A percentile compares a stretch with the other conserved stretches of the same genome.
These are phyloP conservation scores for Gobionotothen gibberifrons DNA, from an alignment of 2,797 vertebrate species.

Conservation along the genomic window DNA sequence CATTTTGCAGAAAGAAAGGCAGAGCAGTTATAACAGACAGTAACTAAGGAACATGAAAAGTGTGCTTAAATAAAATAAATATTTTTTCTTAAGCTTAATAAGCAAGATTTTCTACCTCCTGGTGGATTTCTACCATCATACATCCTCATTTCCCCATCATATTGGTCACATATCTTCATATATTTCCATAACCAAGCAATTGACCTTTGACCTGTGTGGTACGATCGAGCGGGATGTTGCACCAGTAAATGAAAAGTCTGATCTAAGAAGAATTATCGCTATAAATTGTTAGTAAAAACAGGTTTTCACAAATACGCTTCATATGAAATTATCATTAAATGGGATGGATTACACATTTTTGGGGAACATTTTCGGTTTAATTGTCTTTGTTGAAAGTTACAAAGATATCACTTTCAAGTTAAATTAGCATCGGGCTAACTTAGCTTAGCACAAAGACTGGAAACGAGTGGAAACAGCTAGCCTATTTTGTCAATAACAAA, in stretches of 20 bases:
- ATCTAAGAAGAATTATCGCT: neutral
- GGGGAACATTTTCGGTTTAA: neutral
- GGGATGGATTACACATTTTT: neutral
- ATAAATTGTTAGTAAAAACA: neutral
- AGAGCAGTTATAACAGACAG: constrained; percentile 34
- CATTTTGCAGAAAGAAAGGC: constrained; percentile 56
- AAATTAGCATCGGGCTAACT: neutral
- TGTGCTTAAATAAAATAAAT: constrained; percentile 11
- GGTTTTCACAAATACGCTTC: too few relatives aligned
- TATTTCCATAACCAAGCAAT: neutral
- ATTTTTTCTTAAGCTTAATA: constrained; percentile 19
- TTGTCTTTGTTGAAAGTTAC: too few relatives aligned
- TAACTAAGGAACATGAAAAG: constrained; percentile 13
- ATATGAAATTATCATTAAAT: neutral
- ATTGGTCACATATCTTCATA: neutral
- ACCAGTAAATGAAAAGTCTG: neutral
- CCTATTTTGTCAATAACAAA: too few relatives aligned
- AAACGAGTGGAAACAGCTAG: neutral
- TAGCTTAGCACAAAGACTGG: constrained; percentile 15
- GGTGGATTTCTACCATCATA: neutral
- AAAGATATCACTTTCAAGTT: too few relatives aligned
- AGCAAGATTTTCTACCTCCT: constrained; percentile 1
- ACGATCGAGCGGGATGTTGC: neutral
- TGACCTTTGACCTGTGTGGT: too few relatives aligned
- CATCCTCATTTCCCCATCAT: neutral